Percentiles rank a stretch among this genome's conserved stretches.
phyloP scores from a whole-genome alignment of 1,140 invertebrate species.

The Grapholita molesta region DNA sequence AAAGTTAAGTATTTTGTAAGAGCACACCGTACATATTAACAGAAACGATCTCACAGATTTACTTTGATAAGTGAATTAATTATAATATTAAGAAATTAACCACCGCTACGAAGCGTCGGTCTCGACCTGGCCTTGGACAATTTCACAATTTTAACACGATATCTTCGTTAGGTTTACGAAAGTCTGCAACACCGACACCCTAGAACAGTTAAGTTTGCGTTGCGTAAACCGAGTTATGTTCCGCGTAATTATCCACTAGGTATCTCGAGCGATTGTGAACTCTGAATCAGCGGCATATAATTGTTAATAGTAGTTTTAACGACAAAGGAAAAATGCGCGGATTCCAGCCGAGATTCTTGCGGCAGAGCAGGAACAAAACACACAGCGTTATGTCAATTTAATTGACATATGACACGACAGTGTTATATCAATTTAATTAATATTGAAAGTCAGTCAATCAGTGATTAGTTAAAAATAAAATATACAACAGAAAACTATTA shows the following conservation, averaged over 20 bases:
- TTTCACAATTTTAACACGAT: constrained; percentile 61
- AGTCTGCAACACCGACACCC: constrained; percentile 37
- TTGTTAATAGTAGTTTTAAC: background rate
- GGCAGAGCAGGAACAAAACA: too few species aligned
- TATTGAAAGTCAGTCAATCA: too few species aligned
- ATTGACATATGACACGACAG: too few species aligned
- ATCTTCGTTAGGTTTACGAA: constrained; percentile 55
- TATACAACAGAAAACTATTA: too few species aligned
- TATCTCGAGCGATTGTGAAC: background rate
- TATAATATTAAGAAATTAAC: constrained; percentile 37
- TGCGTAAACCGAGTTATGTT: constrained; percentile 35
- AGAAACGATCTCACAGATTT: background rate
- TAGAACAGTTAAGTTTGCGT: constrained; percentile 13
- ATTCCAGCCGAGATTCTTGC: background rate
- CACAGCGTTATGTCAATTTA: too few species aligned
- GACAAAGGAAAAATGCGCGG: constrained; percentile 1
- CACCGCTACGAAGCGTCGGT: constrained; percentile 35
- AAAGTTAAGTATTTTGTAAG: background rate
- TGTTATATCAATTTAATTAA: background rate
- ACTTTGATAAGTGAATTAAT: constrained; percentile 32
- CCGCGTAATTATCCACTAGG: constrained; percentile 20
- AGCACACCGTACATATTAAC: background rate
- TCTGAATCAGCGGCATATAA: background rate
- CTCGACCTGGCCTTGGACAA: constrained; percentile 36
- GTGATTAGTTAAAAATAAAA: too few species aligned